phyloP scores from a whole-genome alignment of 2,797 vertebrate species.

The Poeciliopsis paucimaculata region DNA sequence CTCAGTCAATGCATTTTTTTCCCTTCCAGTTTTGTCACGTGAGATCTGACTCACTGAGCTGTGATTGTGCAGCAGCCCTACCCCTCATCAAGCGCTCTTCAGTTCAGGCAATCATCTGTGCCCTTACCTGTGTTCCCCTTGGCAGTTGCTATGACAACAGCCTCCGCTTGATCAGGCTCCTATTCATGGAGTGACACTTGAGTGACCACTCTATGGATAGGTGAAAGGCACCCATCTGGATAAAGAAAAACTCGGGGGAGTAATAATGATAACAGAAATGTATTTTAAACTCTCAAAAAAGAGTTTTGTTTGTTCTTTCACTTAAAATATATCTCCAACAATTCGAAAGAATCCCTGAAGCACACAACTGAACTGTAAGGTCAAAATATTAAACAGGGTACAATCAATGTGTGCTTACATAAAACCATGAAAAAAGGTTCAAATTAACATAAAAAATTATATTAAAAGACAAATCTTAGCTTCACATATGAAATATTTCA shows the following conservation, averaged over 20 bases:
- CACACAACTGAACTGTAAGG: neutral
- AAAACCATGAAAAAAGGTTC: neutral
- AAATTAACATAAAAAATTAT: neutral
- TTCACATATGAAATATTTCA: neutral
- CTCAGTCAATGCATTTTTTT: slow-evolving; percentile 23
- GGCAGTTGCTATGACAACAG: slow-evolving; percentile 80
- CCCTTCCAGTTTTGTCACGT: slow-evolving; percentile 34
- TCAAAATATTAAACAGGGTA: neutral
- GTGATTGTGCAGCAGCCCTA: slow-evolving; percentile 73
- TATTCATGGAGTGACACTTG: slow-evolving; percentile 80
- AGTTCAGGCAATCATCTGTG: slow-evolving; percentile 79
- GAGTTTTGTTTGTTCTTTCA: slow-evolving; percentile 41
- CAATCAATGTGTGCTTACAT: neutral
- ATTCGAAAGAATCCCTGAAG: neutral
- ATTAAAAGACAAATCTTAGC: neutral
- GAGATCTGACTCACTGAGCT: slow-evolving; percentile 50
- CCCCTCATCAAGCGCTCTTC: slow-evolving; percentile 78
- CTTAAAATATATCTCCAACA: slow-evolving; percentile 32
- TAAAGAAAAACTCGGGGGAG: slow-evolving; percentile 51
- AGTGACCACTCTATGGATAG: slow-evolving; percentile 79
- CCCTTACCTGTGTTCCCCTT: slow-evolving; percentile 76
- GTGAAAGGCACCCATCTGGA: slow-evolving; percentile 68
- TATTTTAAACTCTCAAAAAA: slow-evolving; percentile 36
- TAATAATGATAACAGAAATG: slow-evolving; percentile 42
- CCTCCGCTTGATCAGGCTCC: slow-evolving; percentile 76